Percentiles rank a stretch among this genome's conserved stretches.
These are phyloP conservation scores for Cassiopea andromeda DNA, from an alignment of 30 jellyfish, hydroid and myxozoan species.

Conservation along the genomic window DNA sequence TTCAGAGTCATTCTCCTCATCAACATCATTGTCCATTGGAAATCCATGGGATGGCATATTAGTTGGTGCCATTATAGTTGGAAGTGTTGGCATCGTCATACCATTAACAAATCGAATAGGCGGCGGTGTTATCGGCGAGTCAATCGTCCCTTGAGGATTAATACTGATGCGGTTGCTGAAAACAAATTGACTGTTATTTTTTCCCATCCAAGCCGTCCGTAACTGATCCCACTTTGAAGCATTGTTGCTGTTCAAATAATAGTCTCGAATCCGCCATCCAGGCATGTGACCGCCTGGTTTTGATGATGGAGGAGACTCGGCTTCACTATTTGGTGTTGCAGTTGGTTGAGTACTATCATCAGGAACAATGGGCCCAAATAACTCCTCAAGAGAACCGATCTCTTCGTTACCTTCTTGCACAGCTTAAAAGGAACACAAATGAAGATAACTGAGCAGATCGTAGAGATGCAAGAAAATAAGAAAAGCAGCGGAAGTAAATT, in stretches of 20 bases:
- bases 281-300: not conserved
- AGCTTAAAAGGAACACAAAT: not conserved
- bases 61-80: conserved; percentile 66
- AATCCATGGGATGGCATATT: conserved; percentile 42
- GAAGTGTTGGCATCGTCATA: conserved; percentile 54
- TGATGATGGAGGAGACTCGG: conserved; percentile 35
- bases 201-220: conserved; percentile 72
- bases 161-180: conserved; percentile 51
- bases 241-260: conserved; percentile 53
- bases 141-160: conserved; percentile 46
- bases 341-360: not conserved
- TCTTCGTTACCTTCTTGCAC: not conserved
- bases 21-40: conserved; percentile 36
- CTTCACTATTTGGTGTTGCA: conserved; percentile 8
- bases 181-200: conserved; percentile 43
- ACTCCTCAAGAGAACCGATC: not conserved
- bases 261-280: conserved; percentile 75
- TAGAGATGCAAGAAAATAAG: too few relatives aligned
- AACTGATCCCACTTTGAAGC: conserved; percentile 69
- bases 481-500: too few relatives aligned
- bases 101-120: conserved; percentile 51
- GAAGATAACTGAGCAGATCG: not conserved
- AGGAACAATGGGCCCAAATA: not conserved
- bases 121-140: conserved; percentile 28
- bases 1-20: conserved; percentile 19